Evolutionary conservation across 2,797 vertebrate genomes (phyloP).

Genomic region (Halcyon chelicuti): DNA sequence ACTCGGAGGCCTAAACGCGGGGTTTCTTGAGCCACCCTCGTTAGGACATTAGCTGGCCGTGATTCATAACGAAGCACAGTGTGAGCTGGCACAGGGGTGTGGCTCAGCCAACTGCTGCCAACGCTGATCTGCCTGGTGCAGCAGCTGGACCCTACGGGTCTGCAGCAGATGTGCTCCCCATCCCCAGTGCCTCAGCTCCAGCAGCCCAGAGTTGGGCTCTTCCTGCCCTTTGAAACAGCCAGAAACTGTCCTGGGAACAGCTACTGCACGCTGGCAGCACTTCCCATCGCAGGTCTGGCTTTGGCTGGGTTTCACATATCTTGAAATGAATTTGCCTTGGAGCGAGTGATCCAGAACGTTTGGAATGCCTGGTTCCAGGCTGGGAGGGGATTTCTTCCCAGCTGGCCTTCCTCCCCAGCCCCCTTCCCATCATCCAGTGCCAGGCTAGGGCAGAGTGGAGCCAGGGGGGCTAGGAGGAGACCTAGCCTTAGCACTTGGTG

Average conservation of each 20-base stretch:
- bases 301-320: background rate
- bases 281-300: background rate
- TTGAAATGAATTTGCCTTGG: constrained; percentile 35
- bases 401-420: background rate
- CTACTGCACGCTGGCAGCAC: background rate
- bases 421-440: background rate
- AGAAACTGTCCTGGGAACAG: background rate
- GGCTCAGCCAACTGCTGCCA: background rate
- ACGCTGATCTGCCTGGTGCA: rapidly evolving
- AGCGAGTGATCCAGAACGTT: background rate
- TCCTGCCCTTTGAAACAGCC: background rate
- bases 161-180: background rate
- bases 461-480: background rate
- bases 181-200: rapidly evolving
- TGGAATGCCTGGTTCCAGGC: constrained; percentile 34
- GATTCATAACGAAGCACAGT: background rate
- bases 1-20: background rate
- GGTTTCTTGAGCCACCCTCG: background rate
- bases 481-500: background rate
- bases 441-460: background rate
- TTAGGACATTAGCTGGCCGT: background rate
- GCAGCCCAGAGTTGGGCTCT: background rate
- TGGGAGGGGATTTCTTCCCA: background rate
- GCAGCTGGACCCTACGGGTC: background rate
- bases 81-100: constrained; percentile 50